phyloP scores from a whole-genome alignment of 92 coral and sea anemone species.

The Phenganax marumi region DNA sequence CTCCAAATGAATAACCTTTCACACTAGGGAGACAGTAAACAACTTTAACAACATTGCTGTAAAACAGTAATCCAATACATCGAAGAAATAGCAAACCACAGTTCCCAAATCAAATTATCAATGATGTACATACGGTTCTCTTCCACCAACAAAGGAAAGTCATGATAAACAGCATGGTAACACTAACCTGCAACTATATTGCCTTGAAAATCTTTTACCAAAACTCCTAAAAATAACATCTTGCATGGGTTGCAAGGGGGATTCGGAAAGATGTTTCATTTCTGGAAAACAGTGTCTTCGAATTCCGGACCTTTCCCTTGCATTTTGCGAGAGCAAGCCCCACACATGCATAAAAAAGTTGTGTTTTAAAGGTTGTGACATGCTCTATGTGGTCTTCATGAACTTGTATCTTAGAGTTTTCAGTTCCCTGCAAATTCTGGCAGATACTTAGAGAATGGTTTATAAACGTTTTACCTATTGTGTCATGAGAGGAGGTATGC shows the following conservation, averaged over 20 bases:
- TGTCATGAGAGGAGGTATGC: conserved; percentile 10
- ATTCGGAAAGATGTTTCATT: background rate
- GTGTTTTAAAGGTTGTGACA: too few relatives aligned
- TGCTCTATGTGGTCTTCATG: background rate
- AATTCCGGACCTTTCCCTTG: background rate
- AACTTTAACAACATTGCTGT: too few relatives aligned
- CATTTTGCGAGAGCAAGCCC: background rate
- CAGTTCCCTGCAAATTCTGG: background rate
- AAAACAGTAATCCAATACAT: too few relatives aligned
- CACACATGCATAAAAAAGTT: too few relatives aligned
- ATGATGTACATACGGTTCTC: too few relatives aligned
- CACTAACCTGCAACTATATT: conserved; percentile 19
- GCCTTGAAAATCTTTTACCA: conserved; percentile 19
- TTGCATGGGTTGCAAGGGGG: too few relatives aligned
- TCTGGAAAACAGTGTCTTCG: background rate
- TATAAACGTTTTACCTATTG: conserved; percentile 16
- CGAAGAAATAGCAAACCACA: too few relatives aligned
- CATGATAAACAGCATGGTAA: too few relatives aligned
- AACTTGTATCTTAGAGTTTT: background rate
- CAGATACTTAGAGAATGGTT: background rate
- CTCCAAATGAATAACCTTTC: too few relatives aligned
- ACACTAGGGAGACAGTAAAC: too few relatives aligned
- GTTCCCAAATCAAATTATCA: too few relatives aligned
- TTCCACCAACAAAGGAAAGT: too few relatives aligned
- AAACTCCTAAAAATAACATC: conserved; percentile 22